Conservation (phyloP, 1,140 invertebrate species). For the Neuroterus valhalla region DNA sequence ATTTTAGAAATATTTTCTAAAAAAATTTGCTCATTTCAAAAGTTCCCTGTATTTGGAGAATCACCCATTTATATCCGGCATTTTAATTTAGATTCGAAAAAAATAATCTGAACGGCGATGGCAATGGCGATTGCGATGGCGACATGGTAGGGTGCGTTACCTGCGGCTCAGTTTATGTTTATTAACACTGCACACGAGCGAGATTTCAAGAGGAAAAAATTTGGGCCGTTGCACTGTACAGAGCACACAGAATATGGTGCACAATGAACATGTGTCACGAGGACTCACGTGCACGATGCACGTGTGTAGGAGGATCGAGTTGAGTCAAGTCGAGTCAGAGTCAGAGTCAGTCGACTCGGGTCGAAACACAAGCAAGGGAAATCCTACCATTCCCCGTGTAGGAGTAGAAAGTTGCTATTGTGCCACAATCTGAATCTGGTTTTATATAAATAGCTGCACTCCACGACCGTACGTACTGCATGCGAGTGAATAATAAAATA, state of each 20-base stretch:
- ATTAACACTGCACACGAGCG: not conserved
- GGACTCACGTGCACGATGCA: not conserved
- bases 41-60: too few relatives aligned
- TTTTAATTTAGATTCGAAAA: too few relatives aligned
- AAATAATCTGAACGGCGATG: too few relatives aligned
- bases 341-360: too few relatives aligned
- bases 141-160: not conserved
- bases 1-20: too few relatives aligned
- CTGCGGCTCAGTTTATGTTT: not conserved
- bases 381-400: conserved; percentile 58
- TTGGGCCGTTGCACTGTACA: not conserved
- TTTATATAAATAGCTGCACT: conserved; percentile 66
- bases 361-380: not conserved
- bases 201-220: not conserved
- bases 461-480: conserved; percentile 38
- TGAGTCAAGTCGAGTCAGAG: too few relatives aligned
- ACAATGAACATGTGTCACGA: conserved; percentile 3
- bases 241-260: not conserved
- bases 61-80: too few relatives aligned
- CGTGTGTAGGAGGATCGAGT: not conserved
- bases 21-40: too few relatives aligned
- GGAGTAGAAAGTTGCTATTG: conserved; percentile 69
- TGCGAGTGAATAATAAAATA: conserved; percentile 49
- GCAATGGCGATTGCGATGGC: not conserved
- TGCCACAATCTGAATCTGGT: conserved; percentile 65